Conservation (phyloP, 2,888 invertebrate species). For the Hedya salicella region DNA sequence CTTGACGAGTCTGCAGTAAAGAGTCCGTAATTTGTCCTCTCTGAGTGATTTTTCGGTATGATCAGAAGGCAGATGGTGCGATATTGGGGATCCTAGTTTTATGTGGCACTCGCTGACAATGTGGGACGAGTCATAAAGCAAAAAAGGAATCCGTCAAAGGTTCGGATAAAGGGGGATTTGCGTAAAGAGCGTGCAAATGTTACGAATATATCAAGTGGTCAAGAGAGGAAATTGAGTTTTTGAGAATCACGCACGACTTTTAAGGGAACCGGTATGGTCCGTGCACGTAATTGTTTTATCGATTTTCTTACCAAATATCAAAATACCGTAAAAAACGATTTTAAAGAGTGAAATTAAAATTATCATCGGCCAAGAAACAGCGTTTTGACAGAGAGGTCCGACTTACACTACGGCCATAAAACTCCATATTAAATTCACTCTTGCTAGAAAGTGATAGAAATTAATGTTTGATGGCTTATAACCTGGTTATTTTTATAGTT, state of each 20-base stretch:
- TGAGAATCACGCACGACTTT: neutral
- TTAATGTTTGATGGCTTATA: no score
- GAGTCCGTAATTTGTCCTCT: conserved; percentile 74
- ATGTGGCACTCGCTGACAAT: conserved; percentile 66
- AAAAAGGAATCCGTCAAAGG: conserved; percentile 68
- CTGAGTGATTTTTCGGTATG: conserved; percentile 74
- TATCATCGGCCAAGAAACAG: no score
- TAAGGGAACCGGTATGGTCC: neutral
- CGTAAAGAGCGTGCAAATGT: conserved; percentile 38
- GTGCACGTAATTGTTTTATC: no score
- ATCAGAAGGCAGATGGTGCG: conserved; percentile 76
- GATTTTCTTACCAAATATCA: no score
- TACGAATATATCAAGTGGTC: conserved; percentile 41
- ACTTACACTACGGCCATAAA: no score
- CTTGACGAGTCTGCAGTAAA: conserved; percentile 56
- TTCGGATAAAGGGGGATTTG: conserved; percentile 47
- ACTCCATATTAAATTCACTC: no score
- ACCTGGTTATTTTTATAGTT: no score
- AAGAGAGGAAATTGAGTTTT: conserved; percentile 20
- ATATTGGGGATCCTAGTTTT: conserved; percentile 78
- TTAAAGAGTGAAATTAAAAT: no score
- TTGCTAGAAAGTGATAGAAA: no score
- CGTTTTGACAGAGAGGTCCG: no score
- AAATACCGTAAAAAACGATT: no score
- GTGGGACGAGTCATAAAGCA: conserved; percentile 70